Conservation (phyloP, 1,140 invertebrate species). For the Hycleus cichorii region DNA sequence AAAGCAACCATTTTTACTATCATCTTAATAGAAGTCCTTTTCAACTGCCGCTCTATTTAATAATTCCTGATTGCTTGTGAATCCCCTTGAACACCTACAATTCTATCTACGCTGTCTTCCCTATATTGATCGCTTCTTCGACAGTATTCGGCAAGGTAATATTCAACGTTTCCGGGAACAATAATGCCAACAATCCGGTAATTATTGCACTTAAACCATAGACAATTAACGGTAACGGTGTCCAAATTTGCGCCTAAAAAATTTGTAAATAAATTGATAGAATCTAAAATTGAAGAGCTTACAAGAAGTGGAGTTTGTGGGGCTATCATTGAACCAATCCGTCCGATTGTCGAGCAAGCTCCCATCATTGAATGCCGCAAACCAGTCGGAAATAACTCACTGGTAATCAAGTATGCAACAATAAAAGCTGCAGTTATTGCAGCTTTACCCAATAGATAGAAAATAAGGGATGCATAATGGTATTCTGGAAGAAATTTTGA, state of each 20-base stretch:
- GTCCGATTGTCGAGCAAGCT: constrained; percentile 63
- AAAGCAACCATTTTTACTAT: too few species aligned
- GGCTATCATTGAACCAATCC: constrained; percentile 64
- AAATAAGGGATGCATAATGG: constrained; percentile 60
- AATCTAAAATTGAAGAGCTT: not conserved
- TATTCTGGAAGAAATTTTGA: constrained; percentile 39
- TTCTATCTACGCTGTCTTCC: constrained; percentile 19
- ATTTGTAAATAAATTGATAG: too few species aligned
- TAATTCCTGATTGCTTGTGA: too few species aligned
- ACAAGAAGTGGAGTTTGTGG: constrained; percentile 63
- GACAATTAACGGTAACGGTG: constrained; percentile 51
- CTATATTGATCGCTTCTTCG: constrained; percentile 56
- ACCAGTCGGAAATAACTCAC: constrained; percentile 48
- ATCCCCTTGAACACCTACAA: not conserved
- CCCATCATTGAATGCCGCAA: constrained; percentile 48
- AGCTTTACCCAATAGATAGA: constrained; percentile 66
- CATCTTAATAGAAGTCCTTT: too few species aligned
- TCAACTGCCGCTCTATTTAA: too few species aligned
- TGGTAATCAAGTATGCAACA: constrained; percentile 45
- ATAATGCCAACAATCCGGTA: constrained; percentile 53
- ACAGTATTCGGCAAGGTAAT: constrained; percentile 60
- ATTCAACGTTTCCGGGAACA: constrained; percentile 63
- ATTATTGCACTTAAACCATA: constrained; percentile 58
- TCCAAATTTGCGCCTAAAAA: constrained; percentile 26
- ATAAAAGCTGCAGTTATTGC: constrained; percentile 47